Evolutionary conservation across 92 coral and sea anemone species (phyloP).

Genomic region (Parazoanthus darwini): DNA sequence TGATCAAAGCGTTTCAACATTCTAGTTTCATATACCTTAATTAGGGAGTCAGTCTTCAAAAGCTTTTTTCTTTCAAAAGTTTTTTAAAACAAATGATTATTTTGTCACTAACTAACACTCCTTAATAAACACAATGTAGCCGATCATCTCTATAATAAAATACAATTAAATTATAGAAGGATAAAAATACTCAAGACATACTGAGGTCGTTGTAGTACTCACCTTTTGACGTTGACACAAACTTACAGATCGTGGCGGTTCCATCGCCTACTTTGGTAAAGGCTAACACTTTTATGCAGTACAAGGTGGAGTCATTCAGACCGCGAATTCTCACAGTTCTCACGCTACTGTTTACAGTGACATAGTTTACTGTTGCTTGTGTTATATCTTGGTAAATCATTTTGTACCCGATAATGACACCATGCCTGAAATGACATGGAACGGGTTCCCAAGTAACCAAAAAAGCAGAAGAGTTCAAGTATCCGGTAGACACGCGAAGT

Average conservation of each 20-base stretch:
- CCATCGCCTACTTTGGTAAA: conserved; percentile 20
- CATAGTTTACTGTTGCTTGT: not conserved
- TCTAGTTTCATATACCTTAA: no score
- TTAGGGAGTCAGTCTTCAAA: no score
- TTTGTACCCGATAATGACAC: conserved; percentile 14
- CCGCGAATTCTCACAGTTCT: not conserved
- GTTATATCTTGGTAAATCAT: not conserved
- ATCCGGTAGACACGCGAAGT: not conserved
- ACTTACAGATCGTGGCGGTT: not conserved
- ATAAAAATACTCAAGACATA: no score
- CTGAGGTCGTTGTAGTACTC: not conserved
- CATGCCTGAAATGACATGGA: not conserved
- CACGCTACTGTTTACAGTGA: not conserved
- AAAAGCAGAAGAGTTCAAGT: not conserved
- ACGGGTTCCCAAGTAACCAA: not conserved
- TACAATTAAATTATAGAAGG: no score
- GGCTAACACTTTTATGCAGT: not conserved
- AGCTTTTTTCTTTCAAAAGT: no score
- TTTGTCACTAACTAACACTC: no score
- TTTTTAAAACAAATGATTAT: no score
- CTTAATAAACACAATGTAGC: no score
- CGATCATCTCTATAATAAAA: no score
- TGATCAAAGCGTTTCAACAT: no score
- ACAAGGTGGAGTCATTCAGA: not conserved
- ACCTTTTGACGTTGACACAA: not conserved